Evolutionary conservation across 2,797 vertebrate genomes (phyloP).

Genomic region (Pempheris klunzingeri): DNA sequence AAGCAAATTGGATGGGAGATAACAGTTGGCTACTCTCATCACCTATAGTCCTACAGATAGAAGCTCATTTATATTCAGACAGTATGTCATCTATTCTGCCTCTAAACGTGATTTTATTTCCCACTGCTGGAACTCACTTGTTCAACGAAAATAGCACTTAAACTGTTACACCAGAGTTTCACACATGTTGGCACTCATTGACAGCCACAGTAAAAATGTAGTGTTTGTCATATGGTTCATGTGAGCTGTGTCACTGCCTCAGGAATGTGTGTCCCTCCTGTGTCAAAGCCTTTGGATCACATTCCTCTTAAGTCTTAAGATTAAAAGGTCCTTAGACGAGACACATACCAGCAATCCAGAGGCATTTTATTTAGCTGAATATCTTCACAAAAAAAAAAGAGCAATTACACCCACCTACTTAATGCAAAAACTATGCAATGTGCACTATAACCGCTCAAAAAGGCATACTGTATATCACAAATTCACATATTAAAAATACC

Average conservation of each 20-base stretch:
- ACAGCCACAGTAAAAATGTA: conserved; percentile 25
- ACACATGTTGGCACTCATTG: conserved; percentile 36
- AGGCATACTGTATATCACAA: conserved; percentile 65
- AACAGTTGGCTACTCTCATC: conserved; percentile 55
- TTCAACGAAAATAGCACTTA: conserved; percentile 23
- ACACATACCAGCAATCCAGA: conserved; percentile 67
- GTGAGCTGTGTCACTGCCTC: conserved; percentile 29
- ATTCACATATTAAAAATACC: conserved; percentile 68
- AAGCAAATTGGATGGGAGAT: conserved; percentile 67
- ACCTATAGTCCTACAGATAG: conserved; percentile 53
- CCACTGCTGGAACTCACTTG: neutral
- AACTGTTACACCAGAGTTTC: conserved; percentile 32
- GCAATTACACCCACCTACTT: conserved; percentile 69
- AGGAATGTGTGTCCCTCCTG: conserved; percentile 26
- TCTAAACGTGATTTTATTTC: conserved; percentile 32
- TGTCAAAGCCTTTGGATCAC: conserved; percentile 40
- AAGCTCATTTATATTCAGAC: conserved; percentile 54
- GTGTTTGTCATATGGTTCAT: conserved; percentile 29
- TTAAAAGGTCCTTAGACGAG: conserved; percentile 63
- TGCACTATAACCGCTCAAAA: conserved; percentile 63
- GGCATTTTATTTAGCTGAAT: conserved; percentile 80
- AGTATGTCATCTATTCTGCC: conserved; percentile 24
- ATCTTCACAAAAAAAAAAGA: conserved; percentile 69
- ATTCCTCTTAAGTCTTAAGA: conserved; percentile 52
- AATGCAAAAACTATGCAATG: conserved; percentile 65